These are phyloP conservation scores for Catostomus latipinnis DNA, from an alignment of 2,797 vertebrate genomes.

Conservation along the genomic window DNA sequence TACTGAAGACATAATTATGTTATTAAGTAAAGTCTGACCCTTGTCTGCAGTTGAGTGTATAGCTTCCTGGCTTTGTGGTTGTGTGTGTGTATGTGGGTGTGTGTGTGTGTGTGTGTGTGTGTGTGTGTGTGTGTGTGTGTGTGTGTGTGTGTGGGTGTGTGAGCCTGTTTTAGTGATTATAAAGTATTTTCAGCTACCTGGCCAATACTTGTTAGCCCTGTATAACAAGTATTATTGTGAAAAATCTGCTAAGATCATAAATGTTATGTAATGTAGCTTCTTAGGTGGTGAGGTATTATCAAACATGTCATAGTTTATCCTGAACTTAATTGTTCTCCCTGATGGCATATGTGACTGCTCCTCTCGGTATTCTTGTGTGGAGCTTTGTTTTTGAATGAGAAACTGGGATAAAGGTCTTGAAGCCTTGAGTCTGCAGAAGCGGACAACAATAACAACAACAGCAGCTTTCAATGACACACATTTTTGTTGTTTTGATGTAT, in stretches of 20 bases:
- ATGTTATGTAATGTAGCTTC: conserved; percentile 8
- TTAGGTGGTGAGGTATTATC: not conserved
- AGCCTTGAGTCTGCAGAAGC: conserved; percentile 23
- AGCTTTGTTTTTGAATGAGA: conserved; percentile 25
- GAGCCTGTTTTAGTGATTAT: not conserved
- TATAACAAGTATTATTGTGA: not conserved
- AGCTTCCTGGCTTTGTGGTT: not conserved
- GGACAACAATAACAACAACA: conserved; percentile 31
- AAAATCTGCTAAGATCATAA: not conserved
- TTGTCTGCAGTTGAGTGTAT: not conserved
- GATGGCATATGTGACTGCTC: not conserved
- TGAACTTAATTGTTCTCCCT: conserved; percentile 24
- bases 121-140: too few species aligned
- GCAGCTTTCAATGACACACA: not conserved
- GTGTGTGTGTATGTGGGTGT: too few species aligned
- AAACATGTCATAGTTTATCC: not conserved
- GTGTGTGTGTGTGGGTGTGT: too few species aligned
- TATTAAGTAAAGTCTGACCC: not conserved
- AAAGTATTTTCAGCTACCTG: not conserved
- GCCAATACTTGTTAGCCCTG: not conserved
- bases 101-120: too few species aligned
- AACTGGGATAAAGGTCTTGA: not conserved
- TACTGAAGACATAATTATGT: not conserved
- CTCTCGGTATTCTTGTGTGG: conserved; percentile 32
- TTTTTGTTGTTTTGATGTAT: conserved; percentile 10